A percentile compares a stretch with the other conserved stretches of the same genome.
Conservation (phyloP, 2,888 invertebrate genomes). For the Diaprepes abbreviatus region DNA sequence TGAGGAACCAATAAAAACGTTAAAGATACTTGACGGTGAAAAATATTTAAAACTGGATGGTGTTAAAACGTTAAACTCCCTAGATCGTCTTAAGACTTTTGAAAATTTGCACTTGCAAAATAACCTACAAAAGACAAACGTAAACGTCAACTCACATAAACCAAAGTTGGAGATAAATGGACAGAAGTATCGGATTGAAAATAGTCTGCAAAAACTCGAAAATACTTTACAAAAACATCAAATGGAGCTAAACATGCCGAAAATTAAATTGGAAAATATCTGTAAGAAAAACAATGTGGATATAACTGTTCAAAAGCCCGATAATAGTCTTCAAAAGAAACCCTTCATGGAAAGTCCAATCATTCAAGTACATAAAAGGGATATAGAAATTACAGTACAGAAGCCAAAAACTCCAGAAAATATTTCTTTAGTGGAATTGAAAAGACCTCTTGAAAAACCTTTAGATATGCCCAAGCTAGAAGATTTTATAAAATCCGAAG, state of each 20-base stretch:
- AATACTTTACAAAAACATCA: constrained; percentile 25
- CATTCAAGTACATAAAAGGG: background rate
- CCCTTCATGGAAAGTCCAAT: background rate
- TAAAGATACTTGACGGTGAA: constrained; percentile 19
- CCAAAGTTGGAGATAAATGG: constrained; percentile 5
- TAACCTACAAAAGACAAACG: background rate
- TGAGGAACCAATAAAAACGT: constrained; percentile 34
- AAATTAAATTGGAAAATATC: constrained; percentile 24
- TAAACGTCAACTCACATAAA: background rate
- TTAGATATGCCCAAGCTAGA: constrained; percentile 45
- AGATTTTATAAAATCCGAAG: constrained; percentile 20
- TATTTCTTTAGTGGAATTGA: background rate
- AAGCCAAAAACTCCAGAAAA: background rate
- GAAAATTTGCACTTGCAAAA: constrained; percentile 13
- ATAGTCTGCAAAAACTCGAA: constrained; percentile 29
- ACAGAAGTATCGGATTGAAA: constrained; percentile 25
- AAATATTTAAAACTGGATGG: constrained; percentile 24
- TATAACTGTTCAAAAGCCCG: background rate
- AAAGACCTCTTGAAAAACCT: constrained; percentile 11
- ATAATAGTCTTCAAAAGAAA: constrained; percentile 1
- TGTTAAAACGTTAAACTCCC: background rate
- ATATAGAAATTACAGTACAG: background rate
- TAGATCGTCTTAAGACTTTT: constrained; percentile 16
- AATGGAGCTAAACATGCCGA: constrained; percentile 6
- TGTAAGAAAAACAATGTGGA: constrained; percentile 11